These are phyloP conservation scores for Timandra comae DNA, from an alignment of 2,888 invertebrate genomes.

Conservation along the genomic window DNA sequence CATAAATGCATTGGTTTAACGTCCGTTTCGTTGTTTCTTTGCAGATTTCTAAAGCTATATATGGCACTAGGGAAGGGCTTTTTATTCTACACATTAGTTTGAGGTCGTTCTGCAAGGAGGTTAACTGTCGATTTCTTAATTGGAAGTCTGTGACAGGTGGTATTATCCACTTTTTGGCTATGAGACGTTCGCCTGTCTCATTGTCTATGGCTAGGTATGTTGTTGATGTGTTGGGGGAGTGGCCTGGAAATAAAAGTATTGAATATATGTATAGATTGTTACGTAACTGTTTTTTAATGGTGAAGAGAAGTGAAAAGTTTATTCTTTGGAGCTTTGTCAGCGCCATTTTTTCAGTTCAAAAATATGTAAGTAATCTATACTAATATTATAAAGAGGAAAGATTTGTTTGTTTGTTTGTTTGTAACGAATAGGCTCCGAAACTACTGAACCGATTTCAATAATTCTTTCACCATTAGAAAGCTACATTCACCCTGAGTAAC, in stretches of 20 bases:
- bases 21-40: conserved; percentile 70
- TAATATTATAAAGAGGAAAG: too few relatives aligned
- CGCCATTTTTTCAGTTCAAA: too few relatives aligned
- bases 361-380: too few relatives aligned
- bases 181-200: conserved; percentile 82
- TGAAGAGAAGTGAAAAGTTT: too few relatives aligned
- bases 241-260: conserved; percentile 76
- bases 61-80: conserved; percentile 84
- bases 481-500: too few relatives aligned
- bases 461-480: too few relatives aligned
- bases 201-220: conserved; percentile 87
- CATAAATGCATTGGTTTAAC: conserved; percentile 74
- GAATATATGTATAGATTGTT: too few relatives aligned
- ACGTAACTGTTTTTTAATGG: too few relatives aligned
- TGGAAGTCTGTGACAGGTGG: conserved; percentile 53
- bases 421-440: too few relatives aligned
- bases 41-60: conserved; percentile 82
- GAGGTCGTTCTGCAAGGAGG: conserved; percentile 86
- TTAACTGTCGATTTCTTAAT: conserved; percentile 75
- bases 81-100: conserved; percentile 81
- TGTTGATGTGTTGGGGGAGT: conserved; percentile 83
- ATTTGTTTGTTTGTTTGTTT: too few relatives aligned
- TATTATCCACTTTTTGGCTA: conserved; percentile 86
- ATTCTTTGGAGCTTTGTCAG: too few relatives aligned
- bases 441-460: too few relatives aligned